phyloP scores from a whole-genome alignment of 2,113 vertebrate genomes.

The Petrocephalus zakoni region DNA sequence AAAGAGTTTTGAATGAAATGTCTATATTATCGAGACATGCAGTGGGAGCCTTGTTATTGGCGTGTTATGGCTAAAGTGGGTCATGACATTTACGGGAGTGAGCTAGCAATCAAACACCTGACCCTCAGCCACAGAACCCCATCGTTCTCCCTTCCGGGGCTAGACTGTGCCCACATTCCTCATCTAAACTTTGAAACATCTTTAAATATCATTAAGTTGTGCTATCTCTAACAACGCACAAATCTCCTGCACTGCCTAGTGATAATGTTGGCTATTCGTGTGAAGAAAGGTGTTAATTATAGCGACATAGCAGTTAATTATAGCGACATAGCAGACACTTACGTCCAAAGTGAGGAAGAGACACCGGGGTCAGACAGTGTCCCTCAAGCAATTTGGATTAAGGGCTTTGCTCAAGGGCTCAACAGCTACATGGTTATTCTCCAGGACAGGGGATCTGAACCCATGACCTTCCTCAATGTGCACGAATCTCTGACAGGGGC shows the following conservation, averaged over 20 bases:
- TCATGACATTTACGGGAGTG: constrained; percentile 35
- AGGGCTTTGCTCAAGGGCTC: neutral
- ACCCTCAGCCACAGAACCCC: neutral
- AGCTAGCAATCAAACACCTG: constrained; percentile 32
- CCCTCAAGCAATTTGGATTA: neutral
- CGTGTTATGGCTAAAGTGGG: constrained; percentile 30
- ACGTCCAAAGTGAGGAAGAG: neutral
- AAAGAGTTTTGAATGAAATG: neutral
- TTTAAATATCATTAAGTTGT: neutral
- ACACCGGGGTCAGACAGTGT: neutral
- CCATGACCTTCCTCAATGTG: neutral
- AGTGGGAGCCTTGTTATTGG: neutral
- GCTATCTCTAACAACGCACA: neutral
- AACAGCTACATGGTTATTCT: neutral
- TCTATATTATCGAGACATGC: neutral
- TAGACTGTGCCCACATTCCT: neutral
- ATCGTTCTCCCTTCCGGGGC: neutral
- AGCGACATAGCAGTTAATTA: neutral
- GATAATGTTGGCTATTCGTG: neutral
- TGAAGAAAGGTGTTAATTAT: neutral
- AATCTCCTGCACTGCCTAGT: neutral
- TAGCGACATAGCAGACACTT: neutral
- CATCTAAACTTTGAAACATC: neutral
- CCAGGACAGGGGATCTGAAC: neutral
- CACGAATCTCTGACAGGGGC: neutral